phyloP scores from a whole-genome alignment of 2,888 invertebrate species.

The Dermolepida albohirtum region DNA sequence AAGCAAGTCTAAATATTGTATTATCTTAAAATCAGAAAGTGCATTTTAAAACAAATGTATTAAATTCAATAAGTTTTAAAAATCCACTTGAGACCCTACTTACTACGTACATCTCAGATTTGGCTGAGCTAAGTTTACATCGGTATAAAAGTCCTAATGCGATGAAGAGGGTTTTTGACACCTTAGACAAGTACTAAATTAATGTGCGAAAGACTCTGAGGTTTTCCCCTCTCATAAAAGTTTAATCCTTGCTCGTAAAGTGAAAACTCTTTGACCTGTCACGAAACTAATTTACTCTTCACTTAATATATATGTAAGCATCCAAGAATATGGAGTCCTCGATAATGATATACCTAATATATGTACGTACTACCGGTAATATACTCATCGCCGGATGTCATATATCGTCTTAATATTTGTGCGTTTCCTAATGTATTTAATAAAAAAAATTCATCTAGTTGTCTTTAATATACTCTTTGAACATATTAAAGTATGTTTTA shows the following conservation, averaged over 20 bases:
- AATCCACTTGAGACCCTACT: too few relatives aligned
- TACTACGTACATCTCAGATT: not conserved
- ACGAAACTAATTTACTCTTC: conserved; percentile 15
- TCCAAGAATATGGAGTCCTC: too few relatives aligned
- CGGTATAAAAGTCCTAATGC: conserved; percentile 8
- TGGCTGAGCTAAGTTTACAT: not conserved
- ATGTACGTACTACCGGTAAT: not conserved
- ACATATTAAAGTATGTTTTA: too few relatives aligned
- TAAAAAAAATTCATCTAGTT: too few relatives aligned
- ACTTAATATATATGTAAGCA: conserved; percentile 1
- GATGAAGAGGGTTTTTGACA: conserved; percentile 11
- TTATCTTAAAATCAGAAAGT: too few relatives aligned
- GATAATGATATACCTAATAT: not conserved
- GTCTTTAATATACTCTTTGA: too few relatives aligned
- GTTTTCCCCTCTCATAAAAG: conserved; percentile 9
- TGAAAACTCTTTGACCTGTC: conserved; percentile 5
- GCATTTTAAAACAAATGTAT: too few relatives aligned
- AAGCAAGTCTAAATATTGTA: too few relatives aligned
- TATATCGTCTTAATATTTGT: too few relatives aligned
- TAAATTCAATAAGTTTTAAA: too few relatives aligned
- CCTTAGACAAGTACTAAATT: conserved; percentile 8
- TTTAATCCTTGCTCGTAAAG: conserved; percentile 15
- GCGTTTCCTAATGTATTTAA: too few relatives aligned
- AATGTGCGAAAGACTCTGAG: conserved; percentile 5
- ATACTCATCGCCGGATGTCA: too few relatives aligned